Base-by-base conservation (phyloP, 2,113 vertebrate genomes). In the Equus przewalskii region DNA sequence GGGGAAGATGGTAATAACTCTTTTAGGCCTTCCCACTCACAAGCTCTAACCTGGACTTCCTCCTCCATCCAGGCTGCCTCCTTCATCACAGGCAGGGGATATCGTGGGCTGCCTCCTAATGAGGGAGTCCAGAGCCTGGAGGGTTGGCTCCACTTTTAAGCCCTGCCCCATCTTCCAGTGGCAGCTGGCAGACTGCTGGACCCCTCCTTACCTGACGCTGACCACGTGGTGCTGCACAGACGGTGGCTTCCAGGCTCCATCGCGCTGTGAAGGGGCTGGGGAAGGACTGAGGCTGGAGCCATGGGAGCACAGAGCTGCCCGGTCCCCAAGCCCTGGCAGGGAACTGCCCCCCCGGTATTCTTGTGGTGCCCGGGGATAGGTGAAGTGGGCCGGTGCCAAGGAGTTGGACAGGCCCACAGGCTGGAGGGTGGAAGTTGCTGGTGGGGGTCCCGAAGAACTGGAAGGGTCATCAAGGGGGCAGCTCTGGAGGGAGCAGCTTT, bases 161-260 rank as follows among this genome's bases (percentile, higher is more conserved):
- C 28, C 60, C 86, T n/a, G 24, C 9, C 46, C 82, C 73, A 82
- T 33, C 28, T 86, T 86, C 58, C 18, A 49, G 58, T 21, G 89
- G 82, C 64, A 79, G 49, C 73, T 33, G 54, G 58, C 22, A 92
- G 64, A 80, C 51, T 51, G 33, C 73, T 41, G 65, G 75, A 26
- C 33, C 49, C 15, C 19, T 76, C 90, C 99, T 92, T 98, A 99
- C 99, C 99, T 99, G 96, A 99, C 99, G 15, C 99, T 99, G 93
- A 99, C 99, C 60, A 99, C 95, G 0, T 99, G 99, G 6, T 98
- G 99, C 97, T 99, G 99, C 89, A 99, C 96, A 0, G 99, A 98
- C 84, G 98, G 99, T 22, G 98, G 98, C n/a, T 98, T 96, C 91
- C 92, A 98, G 94, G 99, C 98, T n/a, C 99, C 98, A 0, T 99